These are phyloP conservation scores for Thera obeliscata DNA, from an alignment of 2,888 invertebrate species.

Conservation along the genomic window DNA sequence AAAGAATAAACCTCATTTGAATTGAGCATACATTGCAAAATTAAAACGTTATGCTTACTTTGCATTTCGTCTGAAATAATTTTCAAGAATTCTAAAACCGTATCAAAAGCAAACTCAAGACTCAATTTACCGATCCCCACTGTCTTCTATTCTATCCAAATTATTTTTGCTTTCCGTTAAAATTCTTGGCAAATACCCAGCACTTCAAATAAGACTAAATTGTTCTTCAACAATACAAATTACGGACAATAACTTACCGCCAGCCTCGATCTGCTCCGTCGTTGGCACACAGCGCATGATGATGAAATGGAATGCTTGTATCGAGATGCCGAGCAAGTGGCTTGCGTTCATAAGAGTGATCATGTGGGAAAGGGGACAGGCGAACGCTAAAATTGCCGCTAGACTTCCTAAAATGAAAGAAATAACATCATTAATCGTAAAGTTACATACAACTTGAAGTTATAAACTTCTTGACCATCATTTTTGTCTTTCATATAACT, in stretches of 20 bases:
- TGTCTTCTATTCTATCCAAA: not conserved
- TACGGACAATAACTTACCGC: slow-evolving; percentile 59
- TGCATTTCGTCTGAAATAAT: too few relatives aligned
- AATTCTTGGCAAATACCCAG: slow-evolving; percentile 12
- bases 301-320: slow-evolving; percentile 77
- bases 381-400: slow-evolving; percentile 86
- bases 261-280: slow-evolving; percentile 78
- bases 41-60: too few relatives aligned
- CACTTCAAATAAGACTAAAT: slow-evolving; percentile 12
- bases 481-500: too few relatives aligned
- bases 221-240: slow-evolving; percentile 9
- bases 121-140: not conserved
- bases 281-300: slow-evolving; percentile 85
- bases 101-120: too few relatives aligned
- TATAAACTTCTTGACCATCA: too few relatives aligned
- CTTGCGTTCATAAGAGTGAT: slow-evolving; percentile 85
- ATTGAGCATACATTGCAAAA: not conserved
- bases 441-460: too few relatives aligned
- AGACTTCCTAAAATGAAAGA: slow-evolving; percentile 80
- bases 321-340: slow-evolving; percentile 78
- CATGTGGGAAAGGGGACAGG: slow-evolving; percentile 86
- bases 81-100: too few relatives aligned
- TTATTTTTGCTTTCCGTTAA: not conserved
- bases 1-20: slow-evolving; percentile 2
- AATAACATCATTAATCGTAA: not conserved